These are phyloP conservation scores for Oligia latruncula DNA, from an alignment of 2,888 invertebrate species.

Conservation along the genomic window DNA sequence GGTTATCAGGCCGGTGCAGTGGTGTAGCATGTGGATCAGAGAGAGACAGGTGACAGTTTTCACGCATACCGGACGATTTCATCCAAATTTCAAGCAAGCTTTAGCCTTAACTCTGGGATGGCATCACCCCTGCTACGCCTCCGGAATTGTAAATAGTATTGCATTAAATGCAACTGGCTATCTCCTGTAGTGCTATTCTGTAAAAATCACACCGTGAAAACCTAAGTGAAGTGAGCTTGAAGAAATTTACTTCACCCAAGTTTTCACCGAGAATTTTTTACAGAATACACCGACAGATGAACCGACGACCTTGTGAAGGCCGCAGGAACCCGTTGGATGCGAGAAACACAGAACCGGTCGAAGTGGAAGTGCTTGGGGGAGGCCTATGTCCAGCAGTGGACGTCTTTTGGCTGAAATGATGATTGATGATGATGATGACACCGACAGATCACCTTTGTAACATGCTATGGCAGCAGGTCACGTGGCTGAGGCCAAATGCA, in stretches of 20 bases:
- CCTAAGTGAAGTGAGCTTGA: no score
- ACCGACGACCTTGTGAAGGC: no score
- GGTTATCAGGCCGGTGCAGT: not conserved
- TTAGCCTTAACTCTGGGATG: not conserved
- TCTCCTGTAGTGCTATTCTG: not conserved
- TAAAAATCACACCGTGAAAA: no score
- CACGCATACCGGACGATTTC: not conserved
- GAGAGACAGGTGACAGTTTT: not conserved
- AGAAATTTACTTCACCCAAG: no score
- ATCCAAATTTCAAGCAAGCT: not conserved
- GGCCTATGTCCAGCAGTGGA: no score
- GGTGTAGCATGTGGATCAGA: not conserved
- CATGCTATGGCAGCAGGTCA: not conserved
- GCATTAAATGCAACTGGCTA: not conserved
- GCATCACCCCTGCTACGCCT: not conserved
- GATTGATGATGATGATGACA: no score
- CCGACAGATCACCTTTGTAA: not conserved
- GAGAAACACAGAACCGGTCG: no score
- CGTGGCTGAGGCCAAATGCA: not conserved
- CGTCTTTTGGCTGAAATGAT: no score
- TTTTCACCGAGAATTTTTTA: no score
- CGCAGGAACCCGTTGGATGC: no score
- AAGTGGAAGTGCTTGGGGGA: no score
- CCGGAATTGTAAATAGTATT: not conserved
- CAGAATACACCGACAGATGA: not conserved